These are phyloP conservation scores for Ectemnius continuus DNA, from an alignment of 2,888 invertebrate genomes.

Conservation along the genomic window DNA sequence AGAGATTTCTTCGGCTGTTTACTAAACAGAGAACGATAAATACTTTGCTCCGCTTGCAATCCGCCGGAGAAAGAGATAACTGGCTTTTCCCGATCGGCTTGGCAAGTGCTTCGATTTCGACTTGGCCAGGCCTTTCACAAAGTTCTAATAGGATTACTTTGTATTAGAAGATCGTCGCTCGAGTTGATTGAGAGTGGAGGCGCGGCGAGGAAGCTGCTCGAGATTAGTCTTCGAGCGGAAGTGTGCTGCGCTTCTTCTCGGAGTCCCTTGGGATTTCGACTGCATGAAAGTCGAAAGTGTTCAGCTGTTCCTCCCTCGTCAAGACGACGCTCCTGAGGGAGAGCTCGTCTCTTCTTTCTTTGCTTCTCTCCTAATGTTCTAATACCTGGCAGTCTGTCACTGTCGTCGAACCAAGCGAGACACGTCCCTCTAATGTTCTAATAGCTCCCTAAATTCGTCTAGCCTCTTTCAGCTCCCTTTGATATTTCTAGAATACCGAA, in stretches of 20 bases:
- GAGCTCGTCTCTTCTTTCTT: neutral
- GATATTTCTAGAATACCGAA: no score
- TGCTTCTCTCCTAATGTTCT: no score
- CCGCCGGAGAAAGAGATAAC: conserved; percentile 45
- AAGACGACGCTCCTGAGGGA: conserved; percentile 22
- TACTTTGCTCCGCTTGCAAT: conserved; percentile 54
- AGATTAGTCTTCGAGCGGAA: conserved; percentile 60
- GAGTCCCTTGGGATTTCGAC: conserved; percentile 59
- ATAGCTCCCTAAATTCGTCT: no score
- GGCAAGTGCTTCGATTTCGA: no score
- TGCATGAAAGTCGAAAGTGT: conserved; percentile 61
- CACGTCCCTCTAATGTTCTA: no score
- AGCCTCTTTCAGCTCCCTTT: no score
- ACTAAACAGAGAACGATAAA: conserved; percentile 69
- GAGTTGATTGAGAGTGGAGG: neutral
- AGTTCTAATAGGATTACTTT: no score
- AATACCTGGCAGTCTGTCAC: conserved; percentile 26
- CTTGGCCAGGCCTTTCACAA: no score
- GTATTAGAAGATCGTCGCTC: neutral
- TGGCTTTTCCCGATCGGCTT: conserved; percentile 35
- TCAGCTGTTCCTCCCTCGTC: conserved; percentile 73
- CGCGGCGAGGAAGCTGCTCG: neutral
- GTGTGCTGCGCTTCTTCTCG: no score
- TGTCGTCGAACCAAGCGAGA: conserved; percentile 23
- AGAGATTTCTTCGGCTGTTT: conserved; percentile 64